phyloP scores from a whole-genome alignment of 2,113 vertebrate genomes.

The Chloebia gouldiae region DNA sequence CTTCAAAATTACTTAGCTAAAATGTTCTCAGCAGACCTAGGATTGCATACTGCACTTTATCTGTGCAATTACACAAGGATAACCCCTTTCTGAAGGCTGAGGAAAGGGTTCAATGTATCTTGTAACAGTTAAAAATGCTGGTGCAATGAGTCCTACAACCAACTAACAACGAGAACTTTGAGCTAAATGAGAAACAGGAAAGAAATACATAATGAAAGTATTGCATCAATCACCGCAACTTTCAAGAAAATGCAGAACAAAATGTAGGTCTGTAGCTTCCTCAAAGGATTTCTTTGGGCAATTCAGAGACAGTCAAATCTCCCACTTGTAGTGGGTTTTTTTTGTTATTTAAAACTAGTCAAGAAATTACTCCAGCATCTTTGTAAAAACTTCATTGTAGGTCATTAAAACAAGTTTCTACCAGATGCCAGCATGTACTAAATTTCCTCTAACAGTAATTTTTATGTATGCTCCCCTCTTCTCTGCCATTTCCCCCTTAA shows the following conservation, averaged over 20 bases:
- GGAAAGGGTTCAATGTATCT: background rate
- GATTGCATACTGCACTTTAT: background rate
- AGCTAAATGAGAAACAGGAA: background rate
- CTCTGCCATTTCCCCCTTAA: background rate
- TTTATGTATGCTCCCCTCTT: background rate
- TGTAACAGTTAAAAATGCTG: background rate
- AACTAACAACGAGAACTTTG: background rate
- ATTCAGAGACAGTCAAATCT: background rate
- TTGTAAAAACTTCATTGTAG: background rate
- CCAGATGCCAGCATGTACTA: background rate
- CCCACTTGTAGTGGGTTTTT: fast-evolving
- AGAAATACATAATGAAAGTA: background rate
- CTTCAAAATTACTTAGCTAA: background rate
- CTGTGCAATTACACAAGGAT: background rate
- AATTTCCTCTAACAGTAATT: background rate
- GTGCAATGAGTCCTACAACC: background rate
- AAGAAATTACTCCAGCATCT: background rate
- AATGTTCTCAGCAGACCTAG: background rate
- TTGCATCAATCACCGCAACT: background rate
- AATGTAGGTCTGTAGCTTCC: background rate
- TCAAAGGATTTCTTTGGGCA: background rate
- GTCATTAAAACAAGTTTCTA: background rate
- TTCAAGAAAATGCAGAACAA: background rate
- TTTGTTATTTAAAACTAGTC: background rate
- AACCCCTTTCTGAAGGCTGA: background rate